Evolutionary conservation across 2,113 vertebrate genomes (phyloP).

Genomic region (Tursiops truncatus): DNA sequence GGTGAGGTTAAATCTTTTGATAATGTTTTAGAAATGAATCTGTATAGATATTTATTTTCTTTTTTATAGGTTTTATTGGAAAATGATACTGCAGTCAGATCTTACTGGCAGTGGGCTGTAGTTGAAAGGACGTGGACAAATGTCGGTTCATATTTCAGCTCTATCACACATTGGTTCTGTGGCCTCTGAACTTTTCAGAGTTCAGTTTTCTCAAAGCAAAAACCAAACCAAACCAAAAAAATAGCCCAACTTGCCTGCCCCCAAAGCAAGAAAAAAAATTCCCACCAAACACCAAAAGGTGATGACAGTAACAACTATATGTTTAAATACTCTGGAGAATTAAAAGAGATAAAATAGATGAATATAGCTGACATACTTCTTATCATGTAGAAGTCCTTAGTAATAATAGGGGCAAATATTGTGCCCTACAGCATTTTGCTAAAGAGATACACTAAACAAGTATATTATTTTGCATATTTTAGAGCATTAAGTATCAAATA

Average conservation of each 20-base stretch:
- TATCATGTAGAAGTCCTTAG: neutral
- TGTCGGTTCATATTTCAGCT: constrained; percentile 48
- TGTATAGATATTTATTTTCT: constrained; percentile 20
- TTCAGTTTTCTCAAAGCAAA: constrained; percentile 58
- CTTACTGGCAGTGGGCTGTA: neutral
- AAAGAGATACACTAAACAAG: neutral
- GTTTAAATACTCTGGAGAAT: neutral
- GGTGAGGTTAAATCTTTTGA: neutral
- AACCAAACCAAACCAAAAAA: neutral
- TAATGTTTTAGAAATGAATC: constrained; percentile 44
- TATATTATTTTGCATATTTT: neutral
- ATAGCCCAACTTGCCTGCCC: neutral
- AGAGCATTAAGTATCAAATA: neutral
- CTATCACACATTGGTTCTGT: constrained; percentile 15
- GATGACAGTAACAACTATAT: neutral
- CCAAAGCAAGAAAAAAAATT: neutral
- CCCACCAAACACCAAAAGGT: neutral
- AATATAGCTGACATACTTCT: neutral
- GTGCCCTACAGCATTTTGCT: neutral
- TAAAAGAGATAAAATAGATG: neutral
- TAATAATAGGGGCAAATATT: neutral
- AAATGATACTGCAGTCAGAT: constrained; percentile 36
- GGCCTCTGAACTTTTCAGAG: constrained; percentile 32
- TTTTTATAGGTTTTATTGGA: constrained; percentile 49
- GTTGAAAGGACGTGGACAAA: constrained; percentile 31